These are phyloP conservation scores for Portunus trituberculatus DNA, from an alignment of 1,140 invertebrate genomes.

Conservation along the genomic window DNA sequence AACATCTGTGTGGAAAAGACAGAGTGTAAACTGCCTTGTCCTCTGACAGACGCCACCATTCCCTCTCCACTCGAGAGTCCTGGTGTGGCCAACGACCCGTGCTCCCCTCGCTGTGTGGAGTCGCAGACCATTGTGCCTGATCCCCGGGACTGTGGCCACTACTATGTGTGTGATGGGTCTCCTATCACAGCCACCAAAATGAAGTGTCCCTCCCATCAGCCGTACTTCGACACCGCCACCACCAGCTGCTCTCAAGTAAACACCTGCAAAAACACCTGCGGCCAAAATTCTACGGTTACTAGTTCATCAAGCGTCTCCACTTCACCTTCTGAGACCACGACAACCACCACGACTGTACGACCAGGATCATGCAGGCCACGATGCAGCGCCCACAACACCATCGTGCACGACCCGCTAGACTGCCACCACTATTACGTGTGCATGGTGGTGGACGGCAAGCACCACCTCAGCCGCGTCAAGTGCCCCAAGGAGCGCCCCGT, in stretches of 20 bases:
- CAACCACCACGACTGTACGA: not conserved
- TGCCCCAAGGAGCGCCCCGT: constrained; percentile 45
- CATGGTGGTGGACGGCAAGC: not conserved
- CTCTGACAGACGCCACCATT: not conserved
- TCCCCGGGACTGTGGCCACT: constrained; percentile 54
- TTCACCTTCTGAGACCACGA: not conserved
- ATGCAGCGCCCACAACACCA: constrained; percentile 42
- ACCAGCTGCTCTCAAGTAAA: constrained; percentile 36
- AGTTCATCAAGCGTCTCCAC: not conserved
- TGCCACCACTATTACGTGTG: constrained; percentile 64
- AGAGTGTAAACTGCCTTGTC: constrained; percentile 30
- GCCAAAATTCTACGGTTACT: not conserved
- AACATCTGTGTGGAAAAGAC: constrained; percentile 39
- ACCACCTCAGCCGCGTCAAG: constrained; percentile 30
- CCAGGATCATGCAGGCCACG: constrained; percentile 44
- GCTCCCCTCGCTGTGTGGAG: not conserved
- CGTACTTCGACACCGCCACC: constrained; percentile 49
- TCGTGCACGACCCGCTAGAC: constrained; percentile 53
- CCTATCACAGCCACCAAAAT: constrained; percentile 27
- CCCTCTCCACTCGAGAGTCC: not conserved
- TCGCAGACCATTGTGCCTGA: constrained; percentile 47
- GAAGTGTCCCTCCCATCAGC: constrained; percentile 44
- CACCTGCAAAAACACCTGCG: not conserved
- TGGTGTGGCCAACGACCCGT: not conserved
- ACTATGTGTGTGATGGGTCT: constrained; percentile 46